These are phyloP conservation scores for Felis catus DNA, from an alignment of 2,113 vertebrate species.

Conservation along the genomic window F.catus_Fca126_mat1.0 CM031411.1:60608001-60608500, in stretches of 20 bases:
- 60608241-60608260: conserved; percentile 93
- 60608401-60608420: conserved; percentile 83
- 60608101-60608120: not conserved
- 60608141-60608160: not conserved
- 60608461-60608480: conserved; percentile 75
- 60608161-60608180: not conserved
- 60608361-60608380: conserved; percentile 94
- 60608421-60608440: not conserved
- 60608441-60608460: conserved; percentile 63
- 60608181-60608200: conserved; percentile 92
- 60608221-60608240: conserved; percentile 97
- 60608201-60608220: conserved; percentile 91
- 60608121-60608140: not conserved
- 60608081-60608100: not conserved
- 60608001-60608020: not conserved
- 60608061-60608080: not conserved
- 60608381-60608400: conserved; percentile 91
- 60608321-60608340: conserved; percentile 92
- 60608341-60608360: conserved; percentile 88
- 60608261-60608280: conserved; percentile 95
- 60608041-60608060: not conserved
- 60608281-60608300: conserved; percentile 89
- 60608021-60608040: conserved; percentile 30
- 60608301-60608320: conserved; percentile 87
- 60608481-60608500: conserved; percentile 76